phyloP scores from a whole-genome alignment of 2,888 invertebrate species.

The Drosophila macrospina region DNA sequence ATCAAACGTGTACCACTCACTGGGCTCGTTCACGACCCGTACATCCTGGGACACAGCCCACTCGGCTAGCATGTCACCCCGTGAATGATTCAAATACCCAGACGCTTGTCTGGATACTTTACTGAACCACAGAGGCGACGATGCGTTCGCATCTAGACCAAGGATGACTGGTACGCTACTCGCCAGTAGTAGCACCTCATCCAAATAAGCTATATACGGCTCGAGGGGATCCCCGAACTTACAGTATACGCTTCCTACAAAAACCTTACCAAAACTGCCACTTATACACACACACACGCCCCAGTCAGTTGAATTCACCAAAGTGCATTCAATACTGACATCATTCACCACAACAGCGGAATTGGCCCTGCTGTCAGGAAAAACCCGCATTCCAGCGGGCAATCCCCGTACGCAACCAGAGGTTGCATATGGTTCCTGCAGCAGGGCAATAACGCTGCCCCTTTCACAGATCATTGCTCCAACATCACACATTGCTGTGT shows the following conservation, averaged over 20 bases:
- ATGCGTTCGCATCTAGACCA: constrained; percentile 16
- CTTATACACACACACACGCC: constrained; percentile 10
- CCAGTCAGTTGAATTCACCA: constrained; percentile 9
- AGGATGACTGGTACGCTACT: constrained; percentile 20
- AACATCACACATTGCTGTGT: constrained; percentile 2
- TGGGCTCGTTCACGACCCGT: constrained; percentile 8
- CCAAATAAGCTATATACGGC: constrained; percentile 12
- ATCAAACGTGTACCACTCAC: constrained; percentile 15
- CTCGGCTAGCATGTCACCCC: constrained; percentile 16
- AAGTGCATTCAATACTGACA: constrained; percentile 11
- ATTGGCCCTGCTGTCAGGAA: constrained; percentile 19
- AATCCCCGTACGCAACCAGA: constrained; percentile 13
- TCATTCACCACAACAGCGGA: constrained; percentile 19
- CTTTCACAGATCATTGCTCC: constrained; percentile 8
- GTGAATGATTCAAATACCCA: background rate
- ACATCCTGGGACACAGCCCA: constrained; percentile 12
- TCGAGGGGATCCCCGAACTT: constrained; percentile 10
- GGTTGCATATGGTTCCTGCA: constrained; percentile 23
- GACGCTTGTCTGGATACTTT: constrained; percentile 5
- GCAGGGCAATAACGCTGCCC: constrained; percentile 4
- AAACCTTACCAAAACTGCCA: constrained; percentile 7
- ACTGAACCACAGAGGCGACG: constrained; percentile 27
- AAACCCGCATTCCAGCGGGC: constrained; percentile 15
- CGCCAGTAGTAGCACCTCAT: constrained; percentile 24
- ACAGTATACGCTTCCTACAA: constrained; percentile 10